Evolutionary conservation across 1,140 invertebrate genomes (phyloP).

Genomic region (Gryllus bimaculatus): DNA sequence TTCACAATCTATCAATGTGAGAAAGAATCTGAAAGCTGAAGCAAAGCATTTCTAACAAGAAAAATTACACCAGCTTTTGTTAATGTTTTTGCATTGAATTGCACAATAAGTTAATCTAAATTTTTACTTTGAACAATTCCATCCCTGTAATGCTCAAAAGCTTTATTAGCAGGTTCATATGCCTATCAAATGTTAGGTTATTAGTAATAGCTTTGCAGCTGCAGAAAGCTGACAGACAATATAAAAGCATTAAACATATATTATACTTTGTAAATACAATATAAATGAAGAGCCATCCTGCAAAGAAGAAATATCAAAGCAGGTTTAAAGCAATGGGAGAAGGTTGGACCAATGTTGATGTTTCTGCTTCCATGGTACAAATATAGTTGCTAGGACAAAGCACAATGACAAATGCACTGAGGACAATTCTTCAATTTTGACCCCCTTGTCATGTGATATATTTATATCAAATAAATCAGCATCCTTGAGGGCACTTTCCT

Average conservation of each 20-base stretch:
- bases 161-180: too few species aligned
- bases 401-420: background rate
- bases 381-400: background rate
- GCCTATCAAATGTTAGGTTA: too few species aligned
- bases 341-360: constrained; percentile 7
- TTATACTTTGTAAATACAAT: background rate
- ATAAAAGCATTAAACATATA: background rate
- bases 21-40: too few species aligned
- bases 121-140: too few species aligned
- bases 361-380: constrained; percentile 8
- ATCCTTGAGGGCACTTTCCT: constrained; percentile 46
- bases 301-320: constrained; percentile 7
- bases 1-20: too few species aligned
- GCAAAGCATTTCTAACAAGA: too few species aligned
- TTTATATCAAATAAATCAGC: background rate
- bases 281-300: background rate
- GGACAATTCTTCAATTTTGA: too few species aligned
- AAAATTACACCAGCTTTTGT: too few species aligned
- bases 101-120: too few species aligned
- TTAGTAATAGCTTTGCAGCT: background rate
- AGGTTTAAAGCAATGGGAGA: constrained; percentile 16
- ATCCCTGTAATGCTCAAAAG: too few species aligned
- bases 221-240: background rate
- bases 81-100: too few species aligned
- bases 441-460: too few species aligned